These are phyloP conservation scores for Strix occidentalis DNA, from an alignment of 2,797 vertebrate species.

Conservation along the genomic window DNA sequence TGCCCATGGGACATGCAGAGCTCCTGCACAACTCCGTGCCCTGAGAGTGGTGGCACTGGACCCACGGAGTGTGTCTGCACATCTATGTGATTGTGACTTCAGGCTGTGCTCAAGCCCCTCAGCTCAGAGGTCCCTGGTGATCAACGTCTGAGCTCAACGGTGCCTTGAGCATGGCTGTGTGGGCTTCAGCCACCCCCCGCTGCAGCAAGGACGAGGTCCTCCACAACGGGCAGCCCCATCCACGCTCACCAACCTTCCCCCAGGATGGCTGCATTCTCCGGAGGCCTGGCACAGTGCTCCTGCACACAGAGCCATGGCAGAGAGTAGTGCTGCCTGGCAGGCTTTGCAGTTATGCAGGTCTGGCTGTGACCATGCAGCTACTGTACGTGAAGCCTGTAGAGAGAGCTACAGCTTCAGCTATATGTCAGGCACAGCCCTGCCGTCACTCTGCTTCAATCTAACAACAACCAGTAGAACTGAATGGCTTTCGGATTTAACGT, in stretches of 20 bases:
- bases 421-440: not conserved
- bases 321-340: not conserved
- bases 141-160: accelerated
- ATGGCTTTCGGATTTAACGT: not conserved
- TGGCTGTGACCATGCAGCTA: not conserved
- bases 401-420: conserved; percentile 59
- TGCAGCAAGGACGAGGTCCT: not conserved
- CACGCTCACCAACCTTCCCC: accelerated
- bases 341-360: not conserved
- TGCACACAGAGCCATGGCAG: accelerated
- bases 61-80: accelerated
- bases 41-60: accelerated
- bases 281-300: accelerated
- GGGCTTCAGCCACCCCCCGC: not conserved
- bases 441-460: not conserved
- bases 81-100: accelerated
- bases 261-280: accelerated
- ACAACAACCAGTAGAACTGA: not conserved
- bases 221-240: accelerated
- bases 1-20: accelerated
- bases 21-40: accelerated
- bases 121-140: not conserved
- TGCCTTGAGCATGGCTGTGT: accelerated
- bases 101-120: accelerated
- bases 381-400: conserved; percentile 42